phyloP scores from a whole-genome alignment of 1,140 invertebrate species.

The Ylistrum balloti region DNA sequence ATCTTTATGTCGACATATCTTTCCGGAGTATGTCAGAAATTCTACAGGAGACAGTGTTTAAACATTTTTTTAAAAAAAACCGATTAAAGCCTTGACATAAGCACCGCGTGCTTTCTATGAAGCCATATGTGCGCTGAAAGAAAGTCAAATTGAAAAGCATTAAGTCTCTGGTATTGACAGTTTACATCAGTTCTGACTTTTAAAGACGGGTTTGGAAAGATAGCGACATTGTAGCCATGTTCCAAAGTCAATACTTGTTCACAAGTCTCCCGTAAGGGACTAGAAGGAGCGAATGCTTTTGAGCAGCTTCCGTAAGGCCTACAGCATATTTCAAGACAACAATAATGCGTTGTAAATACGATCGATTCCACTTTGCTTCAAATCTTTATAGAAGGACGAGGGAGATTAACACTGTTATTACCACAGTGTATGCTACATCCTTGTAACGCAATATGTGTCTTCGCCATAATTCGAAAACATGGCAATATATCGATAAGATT shows the following conservation, averaged over 20 bases:
- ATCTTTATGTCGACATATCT: background rate
- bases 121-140: background rate
- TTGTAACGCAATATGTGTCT: too few relatives aligned
- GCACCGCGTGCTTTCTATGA: background rate
- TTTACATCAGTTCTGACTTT: background rate
- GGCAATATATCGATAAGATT: too few relatives aligned
- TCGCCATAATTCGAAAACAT: too few relatives aligned
- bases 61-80: background rate
- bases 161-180: background rate
- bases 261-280: background rate
- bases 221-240: background rate
- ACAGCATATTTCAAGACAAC: background rate
- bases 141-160: background rate
- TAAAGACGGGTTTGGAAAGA: background rate
- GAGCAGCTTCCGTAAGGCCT: background rate
- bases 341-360: background rate
- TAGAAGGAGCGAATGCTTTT: background rate
- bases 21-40: background rate
- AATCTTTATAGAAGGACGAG: background rate
- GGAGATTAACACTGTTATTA: background rate
- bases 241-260: slow-evolving; percentile 28
- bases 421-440: too few relatives aligned
- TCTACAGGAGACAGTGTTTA: background rate
- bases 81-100: background rate
- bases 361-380: background rate